Conservation (phyloP, 35 echinoderm and acorn worm species). For the Lytechinus variegatus region DNA sequence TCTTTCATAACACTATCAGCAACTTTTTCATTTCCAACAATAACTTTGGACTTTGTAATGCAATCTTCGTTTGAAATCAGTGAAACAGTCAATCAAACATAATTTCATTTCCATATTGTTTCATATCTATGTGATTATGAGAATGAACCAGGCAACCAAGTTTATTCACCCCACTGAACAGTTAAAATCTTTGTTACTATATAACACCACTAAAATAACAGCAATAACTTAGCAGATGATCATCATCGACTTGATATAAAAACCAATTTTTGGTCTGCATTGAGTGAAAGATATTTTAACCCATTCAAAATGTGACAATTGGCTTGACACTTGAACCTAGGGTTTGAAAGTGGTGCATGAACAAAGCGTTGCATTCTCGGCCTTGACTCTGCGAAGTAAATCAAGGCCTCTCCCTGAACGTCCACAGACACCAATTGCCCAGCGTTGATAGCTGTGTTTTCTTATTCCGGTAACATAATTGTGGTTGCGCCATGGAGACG, state of each 20-base stretch:
- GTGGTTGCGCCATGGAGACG: neutral
- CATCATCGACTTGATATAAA: neutral
- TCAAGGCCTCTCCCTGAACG: neutral
- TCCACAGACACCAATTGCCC: neutral
- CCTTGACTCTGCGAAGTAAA: slow-evolving; percentile 11
- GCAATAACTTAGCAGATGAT: neutral
- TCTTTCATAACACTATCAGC: neutral
- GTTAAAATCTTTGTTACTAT: neutral
- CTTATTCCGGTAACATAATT: slow-evolving; percentile 20
- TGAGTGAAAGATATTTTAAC: neutral
- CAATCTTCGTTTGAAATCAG: neutral
- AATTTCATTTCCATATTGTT: neutral
- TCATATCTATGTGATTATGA: neutral
- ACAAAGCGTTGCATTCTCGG: neutral
- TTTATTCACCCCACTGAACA: neutral
- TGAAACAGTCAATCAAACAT: neutral
- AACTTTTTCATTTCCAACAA: neutral
- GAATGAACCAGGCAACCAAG: neutral
- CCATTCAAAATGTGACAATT: slow-evolving; percentile 1
- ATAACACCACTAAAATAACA: neutral
- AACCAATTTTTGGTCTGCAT: neutral
- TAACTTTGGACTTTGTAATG: neutral
- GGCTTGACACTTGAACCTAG: slow-evolving; percentile 1
- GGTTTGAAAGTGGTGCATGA: neutral
- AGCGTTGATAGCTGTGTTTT: slow-evolving; percentile 18